Conservation (phyloP, 2,888 invertebrate genomes). For the Acleris holmiana region DNA sequence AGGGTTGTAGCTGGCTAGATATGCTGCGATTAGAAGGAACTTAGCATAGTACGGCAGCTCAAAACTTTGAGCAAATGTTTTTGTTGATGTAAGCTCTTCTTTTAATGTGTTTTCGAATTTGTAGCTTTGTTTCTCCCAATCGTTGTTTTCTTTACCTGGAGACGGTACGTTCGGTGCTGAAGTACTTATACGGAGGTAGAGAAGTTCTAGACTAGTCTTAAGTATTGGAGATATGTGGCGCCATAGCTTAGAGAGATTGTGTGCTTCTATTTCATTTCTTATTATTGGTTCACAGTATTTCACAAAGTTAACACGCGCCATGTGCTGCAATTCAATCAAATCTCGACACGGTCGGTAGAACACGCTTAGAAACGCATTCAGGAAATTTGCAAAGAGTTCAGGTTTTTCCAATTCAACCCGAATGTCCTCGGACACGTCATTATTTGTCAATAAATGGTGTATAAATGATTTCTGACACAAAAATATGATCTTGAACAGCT, state of each 20-base stretch:
- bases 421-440: conserved; percentile 56
- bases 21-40: conserved; percentile 94
- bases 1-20: conserved; percentile 96
- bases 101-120: conserved; percentile 70
- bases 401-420: conserved; percentile 65
- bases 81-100: conserved; percentile 76
- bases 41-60: conserved; percentile 96
- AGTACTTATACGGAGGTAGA: conserved; percentile 88
- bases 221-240: conserved; percentile 90
- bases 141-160: conserved; percentile 67
- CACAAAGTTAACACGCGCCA: conserved; percentile 90
- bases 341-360: conserved; percentile 94
- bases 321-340: conserved; percentile 91
- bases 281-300: conserved; percentile 92
- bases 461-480: conserved; percentile 65
- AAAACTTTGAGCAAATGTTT: conserved; percentile 86
- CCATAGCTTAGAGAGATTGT: conserved; percentile 90
- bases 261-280: conserved; percentile 84
- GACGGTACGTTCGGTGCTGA: conserved; percentile 54
- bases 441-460: conserved; percentile 57
- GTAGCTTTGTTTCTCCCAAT: conserved; percentile 45
- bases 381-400: conserved; percentile 90
- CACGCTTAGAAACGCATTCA: conserved; percentile 92
- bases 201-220: conserved; percentile 88
- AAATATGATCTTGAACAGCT: conserved; percentile 81